These are phyloP conservation scores for Cryptosula pallasiana DNA, from an alignment of 2,888 invertebrate species.

Conservation along the genomic window DNA sequence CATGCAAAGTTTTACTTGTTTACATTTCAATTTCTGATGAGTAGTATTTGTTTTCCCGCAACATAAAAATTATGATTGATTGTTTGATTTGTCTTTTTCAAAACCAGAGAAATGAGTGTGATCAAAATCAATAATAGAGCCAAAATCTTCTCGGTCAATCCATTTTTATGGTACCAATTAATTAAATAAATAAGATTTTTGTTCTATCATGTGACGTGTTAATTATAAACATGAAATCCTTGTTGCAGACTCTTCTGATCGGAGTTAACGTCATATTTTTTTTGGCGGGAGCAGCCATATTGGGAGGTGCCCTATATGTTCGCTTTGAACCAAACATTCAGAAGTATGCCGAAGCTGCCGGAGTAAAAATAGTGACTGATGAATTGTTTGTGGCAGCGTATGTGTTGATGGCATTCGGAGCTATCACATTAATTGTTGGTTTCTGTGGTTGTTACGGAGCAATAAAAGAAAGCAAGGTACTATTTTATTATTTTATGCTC, in stretches of 20 bases:
- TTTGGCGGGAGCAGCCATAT: constrained; percentile 61
- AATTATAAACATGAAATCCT: not conserved
- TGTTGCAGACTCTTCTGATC: constrained; percentile 4
- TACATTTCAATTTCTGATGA: no score
- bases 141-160: no score
- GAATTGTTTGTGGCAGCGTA: constrained; percentile 47
- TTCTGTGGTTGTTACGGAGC: constrained; percentile 70
- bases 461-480: constrained; percentile 57
- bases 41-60: no score
- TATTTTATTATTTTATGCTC: not conserved
- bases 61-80: no score
- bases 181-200: no score
- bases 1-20: no score
- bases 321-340: constrained; percentile 59
- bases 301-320: constrained; percentile 67
- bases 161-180: no score
- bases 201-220: no score
- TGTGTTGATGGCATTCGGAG: constrained; percentile 65
- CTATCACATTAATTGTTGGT: constrained; percentile 66
- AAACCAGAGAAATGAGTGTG: no score
- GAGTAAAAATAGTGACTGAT: not conserved
- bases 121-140: no score
- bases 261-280: constrained; percentile 6
- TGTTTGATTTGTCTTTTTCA: no score
- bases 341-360: constrained; percentile 33